Evolutionary conservation across 2,888 invertebrate genomes (phyloP).

Genomic region (Diabrotica balteata): DNA sequence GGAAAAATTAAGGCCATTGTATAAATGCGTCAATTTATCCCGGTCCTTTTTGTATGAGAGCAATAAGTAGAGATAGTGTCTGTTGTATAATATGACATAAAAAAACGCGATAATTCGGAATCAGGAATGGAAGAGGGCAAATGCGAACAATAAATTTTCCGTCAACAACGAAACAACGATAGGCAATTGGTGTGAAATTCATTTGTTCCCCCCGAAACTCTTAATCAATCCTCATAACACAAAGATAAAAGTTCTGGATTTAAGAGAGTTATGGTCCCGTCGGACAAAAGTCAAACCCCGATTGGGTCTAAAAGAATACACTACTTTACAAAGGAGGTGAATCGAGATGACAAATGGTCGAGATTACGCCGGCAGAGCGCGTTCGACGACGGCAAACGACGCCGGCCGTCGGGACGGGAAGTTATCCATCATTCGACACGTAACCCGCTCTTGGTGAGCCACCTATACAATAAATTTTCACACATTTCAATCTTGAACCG

Average conservation of each 20-base stretch:
- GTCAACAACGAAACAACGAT: constrained; percentile 56
- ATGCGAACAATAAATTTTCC: constrained; percentile 55
- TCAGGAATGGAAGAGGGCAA: constrained; percentile 49
- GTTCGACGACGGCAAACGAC: constrained; percentile 54
- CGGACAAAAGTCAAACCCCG: constrained; percentile 58
- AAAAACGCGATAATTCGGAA: constrained; percentile 55
- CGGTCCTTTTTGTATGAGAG: constrained; percentile 38
- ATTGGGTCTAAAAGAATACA: constrained; percentile 59
- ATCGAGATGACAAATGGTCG: constrained; percentile 59
- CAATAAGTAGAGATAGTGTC: constrained; percentile 35
- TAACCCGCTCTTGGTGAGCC: constrained; percentile 39
- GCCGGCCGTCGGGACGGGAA: constrained; percentile 57
- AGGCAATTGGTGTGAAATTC: constrained; percentile 60
- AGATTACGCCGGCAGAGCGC: constrained; percentile 57
- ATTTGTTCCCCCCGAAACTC: constrained; percentile 55
- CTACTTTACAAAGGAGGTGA: constrained; percentile 59
- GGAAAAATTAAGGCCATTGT: constrained; percentile 44
- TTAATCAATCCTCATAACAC: constrained; percentile 60
- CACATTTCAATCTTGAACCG: constrained; percentile 27
- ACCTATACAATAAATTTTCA: constrained; percentile 33
- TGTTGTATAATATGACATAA: constrained; percentile 45
- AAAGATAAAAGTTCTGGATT: constrained; percentile 58
- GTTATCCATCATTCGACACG: constrained; percentile 55
- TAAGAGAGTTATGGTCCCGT: constrained; percentile 55
- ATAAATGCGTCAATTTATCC: constrained; percentile 53